Conservation (phyloP, 2,113 vertebrate species). For the Tautogolabrus adspersus region DNA sequence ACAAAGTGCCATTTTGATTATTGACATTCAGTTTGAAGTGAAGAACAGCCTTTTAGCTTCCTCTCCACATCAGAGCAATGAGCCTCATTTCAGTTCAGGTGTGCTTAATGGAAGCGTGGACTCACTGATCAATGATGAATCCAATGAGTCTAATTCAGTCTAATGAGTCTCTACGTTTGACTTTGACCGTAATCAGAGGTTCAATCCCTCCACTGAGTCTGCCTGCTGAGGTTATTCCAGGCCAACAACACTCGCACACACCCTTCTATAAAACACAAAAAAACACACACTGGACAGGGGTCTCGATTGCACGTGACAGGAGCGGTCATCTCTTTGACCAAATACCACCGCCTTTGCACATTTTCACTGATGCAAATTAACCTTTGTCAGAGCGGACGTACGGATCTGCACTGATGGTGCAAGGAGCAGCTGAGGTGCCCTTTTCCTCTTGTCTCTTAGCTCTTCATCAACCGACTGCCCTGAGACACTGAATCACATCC, state of each 20-base stretch:
- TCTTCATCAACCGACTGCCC: background rate
- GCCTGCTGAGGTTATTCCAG: slow-evolving; percentile 21
- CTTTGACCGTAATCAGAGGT: slow-evolving; percentile 29
- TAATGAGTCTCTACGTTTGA: slow-evolving; percentile 40
- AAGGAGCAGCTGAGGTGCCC: slow-evolving; percentile 30
- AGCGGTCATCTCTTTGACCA: slow-evolving; percentile 22
- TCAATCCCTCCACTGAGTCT: background rate
- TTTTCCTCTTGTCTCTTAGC: slow-evolving; percentile 9
- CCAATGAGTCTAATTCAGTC: slow-evolving; percentile 44
- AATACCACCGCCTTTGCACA: slow-evolving; percentile 49
- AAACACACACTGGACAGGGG: background rate
- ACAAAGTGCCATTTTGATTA: background rate
- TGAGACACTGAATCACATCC: background rate
- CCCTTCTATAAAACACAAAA: background rate
- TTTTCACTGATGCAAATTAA: slow-evolving; percentile 51
- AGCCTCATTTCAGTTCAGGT: slow-evolving; percentile 3
- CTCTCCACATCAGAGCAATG: slow-evolving; percentile 9
- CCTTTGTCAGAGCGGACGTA: slow-evolving; percentile 49
- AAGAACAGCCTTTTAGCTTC: background rate
- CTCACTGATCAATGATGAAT: slow-evolving; percentile 40
- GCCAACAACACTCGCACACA: background rate
- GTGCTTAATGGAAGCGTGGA: slow-evolving; percentile 17
- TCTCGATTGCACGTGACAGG: background rate
- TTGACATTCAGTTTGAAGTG: slow-evolving; percentile 3
- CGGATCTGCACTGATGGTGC: slow-evolving; percentile 6